Percentiles rank a stretch among this genome's conserved stretches.
Conservation (phyloP, 1,140 invertebrate species). For the Hylaeus volcanicus region DNA sequence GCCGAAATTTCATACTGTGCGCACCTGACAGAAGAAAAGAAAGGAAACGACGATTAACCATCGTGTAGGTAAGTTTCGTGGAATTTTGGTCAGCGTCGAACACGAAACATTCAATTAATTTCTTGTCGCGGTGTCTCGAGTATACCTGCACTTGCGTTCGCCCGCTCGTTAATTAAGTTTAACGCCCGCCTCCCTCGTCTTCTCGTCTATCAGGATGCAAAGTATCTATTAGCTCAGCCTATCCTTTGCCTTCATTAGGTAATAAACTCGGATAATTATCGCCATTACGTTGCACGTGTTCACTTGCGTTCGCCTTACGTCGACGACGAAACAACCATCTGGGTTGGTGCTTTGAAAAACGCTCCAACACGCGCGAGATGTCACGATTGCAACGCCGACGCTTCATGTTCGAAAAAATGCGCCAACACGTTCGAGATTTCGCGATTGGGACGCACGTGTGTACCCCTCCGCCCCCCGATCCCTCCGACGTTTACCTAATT, state of each 20-base stretch:
- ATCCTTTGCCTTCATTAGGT: slow-evolving; percentile 55
- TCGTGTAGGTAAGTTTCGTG: slow-evolving; percentile 10
- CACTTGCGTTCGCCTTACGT: neutral
- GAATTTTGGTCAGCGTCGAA: slow-evolving; percentile 36
- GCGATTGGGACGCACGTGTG: slow-evolving; percentile 27
- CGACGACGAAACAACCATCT: neutral
- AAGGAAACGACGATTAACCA: neutral
- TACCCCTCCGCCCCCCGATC: neutral
- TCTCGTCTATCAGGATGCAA: slow-evolving; percentile 55
- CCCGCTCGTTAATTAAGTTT: slow-evolving; percentile 59
- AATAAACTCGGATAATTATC: slow-evolving; percentile 64
- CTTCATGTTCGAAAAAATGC: slow-evolving; percentile 5
- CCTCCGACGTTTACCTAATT: slow-evolving; percentile 37
- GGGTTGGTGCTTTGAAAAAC: slow-evolving; percentile 1
- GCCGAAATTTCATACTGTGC: slow-evolving; percentile 15
- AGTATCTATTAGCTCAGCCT: slow-evolving; percentile 58
- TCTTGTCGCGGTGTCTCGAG: slow-evolving; percentile 35
- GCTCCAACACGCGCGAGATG: slow-evolving; percentile 16
- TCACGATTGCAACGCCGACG: slow-evolving; percentile 21
- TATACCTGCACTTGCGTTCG: slow-evolving; percentile 29
- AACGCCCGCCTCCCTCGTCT: slow-evolving; percentile 21
- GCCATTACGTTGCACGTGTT: slow-evolving; percentile 30
- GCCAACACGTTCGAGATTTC: slow-evolving; percentile 16
- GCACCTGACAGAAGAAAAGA: neutral
- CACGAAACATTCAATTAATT: slow-evolving; percentile 55